Base-by-base conservation (phyloP, 1,140 invertebrate genomes). In the Nymphalis io region DNA sequence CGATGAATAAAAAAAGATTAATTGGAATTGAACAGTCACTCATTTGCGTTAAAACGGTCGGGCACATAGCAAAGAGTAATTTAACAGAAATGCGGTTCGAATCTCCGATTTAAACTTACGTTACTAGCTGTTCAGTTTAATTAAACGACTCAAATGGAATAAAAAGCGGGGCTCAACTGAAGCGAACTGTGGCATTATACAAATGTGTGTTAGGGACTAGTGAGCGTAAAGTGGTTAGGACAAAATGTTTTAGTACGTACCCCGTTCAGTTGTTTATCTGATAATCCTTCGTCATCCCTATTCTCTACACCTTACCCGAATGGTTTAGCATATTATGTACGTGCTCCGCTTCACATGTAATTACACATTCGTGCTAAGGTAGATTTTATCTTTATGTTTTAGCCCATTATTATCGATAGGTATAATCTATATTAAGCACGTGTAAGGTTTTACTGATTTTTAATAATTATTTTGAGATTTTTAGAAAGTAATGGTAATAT, bases 91-190 rank as follows among this genome's bases (percentile, higher is more conserved):
- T 16, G 48, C 48, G 18, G 20, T 51, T 51, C 48, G 20, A 51
- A 51, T 51, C 16, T 51, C 18, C 8, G 20, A 51, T 51, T 51
- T 21, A 21, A 20, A 51, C 48, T 21, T 51, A 51, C 48, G 46
- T 48, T 48, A 16, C 46, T 16, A 20, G 46, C 16, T 48, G 46
- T 48, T 48, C 16, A 48, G 46, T 48, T 48, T 48, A 48, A 48
- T 48, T 48, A 48, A 48, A 48, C 46, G n/a, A 20, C 16, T 48
- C 16, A 4, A 48, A 18, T 48, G 3, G 46, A 48, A 48, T 48
- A 48, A 48, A 48, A 48, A 48, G 16, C 8, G 46, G 46, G 8
- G 40, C 40, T 42, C 13, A 48, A 18, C 5, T 15, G 42, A 16
- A 16, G 42, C n/a, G n/a, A 46, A 16, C 42, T 6, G 13, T 46